Percentiles rank a stretch among this genome's conserved stretches.
Conservation (phyloP, 1,140 invertebrate species). For the Heliconius eleuchia region DNA sequence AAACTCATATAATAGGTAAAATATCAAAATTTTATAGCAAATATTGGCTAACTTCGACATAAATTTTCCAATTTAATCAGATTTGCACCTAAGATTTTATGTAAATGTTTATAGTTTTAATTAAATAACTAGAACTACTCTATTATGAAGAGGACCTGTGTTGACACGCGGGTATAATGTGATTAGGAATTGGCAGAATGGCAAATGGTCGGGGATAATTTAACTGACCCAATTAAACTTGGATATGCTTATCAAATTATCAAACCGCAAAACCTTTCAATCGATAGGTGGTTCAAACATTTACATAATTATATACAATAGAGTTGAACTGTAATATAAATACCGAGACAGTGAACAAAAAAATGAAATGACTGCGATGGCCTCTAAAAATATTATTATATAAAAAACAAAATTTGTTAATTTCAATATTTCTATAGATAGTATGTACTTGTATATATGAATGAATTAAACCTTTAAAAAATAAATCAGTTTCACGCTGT, state of each 20-base stretch:
- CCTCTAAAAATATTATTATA: no score
- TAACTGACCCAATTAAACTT: not conserved
- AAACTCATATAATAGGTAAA: not conserved
- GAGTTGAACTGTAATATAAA: no score
- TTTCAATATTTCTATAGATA: not conserved
- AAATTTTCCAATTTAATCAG: constrained; percentile 23
- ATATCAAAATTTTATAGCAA: not conserved
- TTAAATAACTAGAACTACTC: constrained; percentile 22
- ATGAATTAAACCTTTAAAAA: no score
- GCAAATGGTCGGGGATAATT: not conserved
- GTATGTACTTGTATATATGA: not conserved
- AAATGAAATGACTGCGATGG: no score
- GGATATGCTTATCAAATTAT: not conserved
- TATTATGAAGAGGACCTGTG: not conserved
- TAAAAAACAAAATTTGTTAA: no score
- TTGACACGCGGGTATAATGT: constrained; percentile 11
- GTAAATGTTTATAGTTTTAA: constrained; percentile 25
- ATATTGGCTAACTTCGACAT: not conserved
- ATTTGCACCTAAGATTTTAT: constrained; percentile 24
- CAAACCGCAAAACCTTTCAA: not conserved
- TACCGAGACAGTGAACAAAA: no score
- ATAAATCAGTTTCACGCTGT: no score
- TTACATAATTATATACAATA: no score
- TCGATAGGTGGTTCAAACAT: not conserved
- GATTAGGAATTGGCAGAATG: not conserved